Evolutionary conservation across 2,888 invertebrate genomes (phyloP).

Genomic region (Drosophila lacicola): DNA sequence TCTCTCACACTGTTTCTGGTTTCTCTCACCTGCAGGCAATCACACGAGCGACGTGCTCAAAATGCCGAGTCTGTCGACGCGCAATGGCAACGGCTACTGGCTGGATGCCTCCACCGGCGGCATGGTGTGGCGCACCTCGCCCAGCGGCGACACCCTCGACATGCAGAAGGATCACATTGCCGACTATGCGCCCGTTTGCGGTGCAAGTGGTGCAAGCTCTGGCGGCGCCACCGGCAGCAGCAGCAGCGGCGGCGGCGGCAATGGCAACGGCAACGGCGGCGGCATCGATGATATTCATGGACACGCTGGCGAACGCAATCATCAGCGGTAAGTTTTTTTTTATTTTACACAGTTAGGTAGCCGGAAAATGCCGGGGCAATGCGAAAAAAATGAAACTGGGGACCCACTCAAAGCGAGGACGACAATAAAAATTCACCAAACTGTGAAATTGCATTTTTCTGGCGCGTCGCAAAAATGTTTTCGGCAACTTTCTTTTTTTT

Average conservation of each 20-base stretch:
- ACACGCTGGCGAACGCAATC: conserved; percentile 76
- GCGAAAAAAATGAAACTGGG: conserved; percentile 24
- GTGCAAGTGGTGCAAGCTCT: conserved; percentile 65
- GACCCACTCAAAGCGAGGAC: conserved; percentile 70
- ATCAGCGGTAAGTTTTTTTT: conserved; percentile 80
- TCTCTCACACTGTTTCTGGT: conserved; percentile 1
- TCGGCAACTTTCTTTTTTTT: conserved; percentile 14
- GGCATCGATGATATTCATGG: conserved; percentile 73
- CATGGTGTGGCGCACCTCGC: conserved; percentile 85
- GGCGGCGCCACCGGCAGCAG: conserved; percentile 58
- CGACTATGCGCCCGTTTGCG: conserved; percentile 85
- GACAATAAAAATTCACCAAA: conserved; percentile 81
- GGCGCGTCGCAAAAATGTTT: conserved; percentile 64
- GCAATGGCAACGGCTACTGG: conserved; percentile 85
- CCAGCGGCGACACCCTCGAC: conserved; percentile 82
- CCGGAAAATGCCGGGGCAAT: conserved; percentile 1
- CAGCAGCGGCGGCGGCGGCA: conserved; percentile 37
- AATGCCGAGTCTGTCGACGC: conserved; percentile 85
- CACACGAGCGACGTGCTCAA: conserved; percentile 85
- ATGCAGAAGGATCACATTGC: conserved; percentile 85
- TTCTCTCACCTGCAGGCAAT: conserved; percentile 78
- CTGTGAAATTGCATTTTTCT: conserved; percentile 82
- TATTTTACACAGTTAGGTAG: conserved; percentile 2
- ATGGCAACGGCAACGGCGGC: conserved; percentile 25
- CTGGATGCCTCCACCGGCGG: conserved; percentile 84